These are phyloP conservation scores for Drosophila paulistorum DNA, from an alignment of 1,140 invertebrate species.

Conservation along the genomic window DNA sequence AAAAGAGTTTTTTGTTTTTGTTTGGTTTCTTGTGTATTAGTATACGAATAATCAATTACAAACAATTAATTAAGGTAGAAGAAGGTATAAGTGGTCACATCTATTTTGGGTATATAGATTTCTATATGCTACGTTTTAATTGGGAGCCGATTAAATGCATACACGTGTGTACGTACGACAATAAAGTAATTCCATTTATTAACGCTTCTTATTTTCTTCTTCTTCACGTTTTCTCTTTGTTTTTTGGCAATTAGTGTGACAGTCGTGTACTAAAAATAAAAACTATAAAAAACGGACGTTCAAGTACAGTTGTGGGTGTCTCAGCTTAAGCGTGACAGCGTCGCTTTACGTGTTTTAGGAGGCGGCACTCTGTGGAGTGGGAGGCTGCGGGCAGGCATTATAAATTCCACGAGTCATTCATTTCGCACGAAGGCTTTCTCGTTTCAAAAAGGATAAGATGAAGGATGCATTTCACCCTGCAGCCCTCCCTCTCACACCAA, in stretches of 20 bases:
- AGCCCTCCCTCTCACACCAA: conserved; percentile 17
- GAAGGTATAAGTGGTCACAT: conserved; percentile 67
- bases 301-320: conserved; percentile 40
- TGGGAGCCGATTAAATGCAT: conserved; percentile 71
- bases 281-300: conserved; percentile 73
- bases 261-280: conserved; percentile 43
- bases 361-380: not conserved
- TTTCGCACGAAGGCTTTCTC: conserved; percentile 42
- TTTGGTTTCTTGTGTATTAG: conserved; percentile 53
- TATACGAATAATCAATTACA: conserved; percentile 33
- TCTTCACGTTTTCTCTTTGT: conserved; percentile 40
- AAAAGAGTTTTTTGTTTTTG: conserved; percentile 72
- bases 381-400: conserved; percentile 27
- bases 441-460: conserved; percentile 35
- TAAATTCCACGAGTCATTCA: conserved; percentile 50
- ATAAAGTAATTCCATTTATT: conserved; percentile 71
- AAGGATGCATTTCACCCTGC: conserved; percentile 27
- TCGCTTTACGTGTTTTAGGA: not conserved
- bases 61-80: conserved; percentile 28
- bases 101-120: conserved; percentile 64
- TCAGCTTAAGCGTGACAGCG: conserved; percentile 21
- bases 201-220: not conserved
- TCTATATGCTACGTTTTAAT: conserved; percentile 50
- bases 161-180: conserved; percentile 54
- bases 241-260: conserved; percentile 69